Evolutionary conservation across 2,797 vertebrate species (phyloP), one percentile per base, ranked within the genome.

Genomic region (Parauchenoglanis ngamensis): DNA sequence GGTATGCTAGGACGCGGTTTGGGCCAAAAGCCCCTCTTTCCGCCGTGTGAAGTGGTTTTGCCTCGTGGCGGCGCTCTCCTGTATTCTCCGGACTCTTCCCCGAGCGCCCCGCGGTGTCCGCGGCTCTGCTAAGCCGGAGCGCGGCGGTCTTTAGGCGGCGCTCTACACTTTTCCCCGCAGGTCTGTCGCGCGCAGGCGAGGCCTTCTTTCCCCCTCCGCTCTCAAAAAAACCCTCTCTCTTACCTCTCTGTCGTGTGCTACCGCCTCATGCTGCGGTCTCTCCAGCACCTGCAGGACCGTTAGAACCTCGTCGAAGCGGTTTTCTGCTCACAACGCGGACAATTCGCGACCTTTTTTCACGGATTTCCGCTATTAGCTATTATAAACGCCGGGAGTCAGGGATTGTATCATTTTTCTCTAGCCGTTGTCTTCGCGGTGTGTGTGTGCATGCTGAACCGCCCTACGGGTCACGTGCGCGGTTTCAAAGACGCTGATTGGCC

Each of bases 61-160:
- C 90, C 95, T 89, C 89, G 92, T 93, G 95, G 94, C 95, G 96
- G 95, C 95, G 96, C 96, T 96, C 95, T 95, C 93, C 90, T 83
- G 54, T 92, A 94, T 82, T 90, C 15, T 85, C 91, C 78, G 91
- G 67, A 94, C 92, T 91, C 93, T 87, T 91, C 93, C 87, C 89
- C 93, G 92, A 73, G 79, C 79, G 92, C 92, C 96, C 95, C 94
- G 95, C 76, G 76, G 92, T 95, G 93, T 95, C 95, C 94, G 94
- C 91, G 61, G 93, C 85, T 68, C 87, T 70, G 83, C 91, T 90
- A 90, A 86, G 94, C 95, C 94, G 93, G 89, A 94, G 89, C 90
- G 89, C 84, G 94, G 94, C 95, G 94, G 95, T 95, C 96, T 95
- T 96, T 95, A 96, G 96, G 96, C 96, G 96, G 96, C 96, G 96